Evolutionary conservation across 2,888 invertebrate species (phyloP), one percentile per base, ranked within the genome.

Genomic region (Ornithoptera priamus): DNA sequence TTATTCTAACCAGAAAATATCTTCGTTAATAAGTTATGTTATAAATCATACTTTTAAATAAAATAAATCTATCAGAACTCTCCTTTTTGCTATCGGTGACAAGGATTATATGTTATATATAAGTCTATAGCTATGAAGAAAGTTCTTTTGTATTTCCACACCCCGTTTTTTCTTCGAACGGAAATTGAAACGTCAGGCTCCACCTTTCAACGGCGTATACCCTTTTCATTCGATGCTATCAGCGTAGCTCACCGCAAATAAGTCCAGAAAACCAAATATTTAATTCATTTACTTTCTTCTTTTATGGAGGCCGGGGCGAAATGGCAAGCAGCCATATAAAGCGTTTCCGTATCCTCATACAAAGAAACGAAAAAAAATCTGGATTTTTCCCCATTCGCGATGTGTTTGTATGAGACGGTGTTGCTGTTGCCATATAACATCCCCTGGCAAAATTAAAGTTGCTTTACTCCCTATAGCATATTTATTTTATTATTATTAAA

Each of bases 111-210:
- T n/a, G 18, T 53, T 53, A n/a, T 53, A 53, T 53, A 53, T n/a
- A 18, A 1, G 15, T 20, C 15, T 46, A n/a, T 36, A 50, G 12
- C n/a, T 46, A 46, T 5, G 17, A 46, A 36, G 20, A 42, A 62
- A 62, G 8, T 42, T 4, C 20, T n/a, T 53, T 50, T 30, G 53
- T 42, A 42, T 46, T 66, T 66, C 50, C 8, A 1, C 24, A n/a
- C 56, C 56, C 36, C 2, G 30, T 64, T 53, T 50, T 62, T 64
- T 56, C 20, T 56, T 20, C 10, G 39, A 36, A 20, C 64, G 56
- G 64, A 64, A 56, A 64, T 64, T 56, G 53, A 64, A 64, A 64
- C 39, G 56, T 56, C 56, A 64, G 10, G 56, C 20, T 30, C 30
- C 12, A 22, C 46, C 36, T 62, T 46, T 64, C 20, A 39, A 36